Conservation (phyloP, 2,113 vertebrate genomes). For the Dolichotis patagonum region DNA sequence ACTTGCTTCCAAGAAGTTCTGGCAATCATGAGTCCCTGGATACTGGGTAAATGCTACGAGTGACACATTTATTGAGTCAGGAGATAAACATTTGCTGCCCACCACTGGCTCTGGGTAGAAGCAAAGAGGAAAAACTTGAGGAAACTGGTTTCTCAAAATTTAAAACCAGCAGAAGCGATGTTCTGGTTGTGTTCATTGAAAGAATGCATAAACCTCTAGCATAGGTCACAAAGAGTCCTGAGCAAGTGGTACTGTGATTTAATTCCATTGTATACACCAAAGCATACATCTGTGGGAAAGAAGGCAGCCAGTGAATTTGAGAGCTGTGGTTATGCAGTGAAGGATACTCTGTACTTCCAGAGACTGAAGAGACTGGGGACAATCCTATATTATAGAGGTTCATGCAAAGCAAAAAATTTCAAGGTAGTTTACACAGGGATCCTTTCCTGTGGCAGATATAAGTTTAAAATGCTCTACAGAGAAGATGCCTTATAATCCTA, state of each 20-base stretch:
- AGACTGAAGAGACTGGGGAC: not conserved
- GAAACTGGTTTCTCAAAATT: not conserved
- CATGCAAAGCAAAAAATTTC: not conserved
- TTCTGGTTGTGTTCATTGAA: not conserved
- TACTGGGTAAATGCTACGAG: not conserved
- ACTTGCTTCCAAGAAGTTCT: slow-evolving; percentile 10
- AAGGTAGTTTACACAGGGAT: not conserved
- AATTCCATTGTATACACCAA: too few relatives aligned
- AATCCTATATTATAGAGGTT: rapidly evolving
- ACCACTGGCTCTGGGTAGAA: not conserved
- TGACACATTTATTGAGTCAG: not conserved
- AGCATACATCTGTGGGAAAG: not conserved
- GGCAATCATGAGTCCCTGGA: not conserved
- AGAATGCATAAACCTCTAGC: not conserved
- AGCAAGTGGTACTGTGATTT: not conserved
- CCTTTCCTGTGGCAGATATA: not conserved
- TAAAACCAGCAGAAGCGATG: not conserved
- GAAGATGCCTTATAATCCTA: not conserved
- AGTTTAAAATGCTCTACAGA: not conserved
- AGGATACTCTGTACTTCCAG: not conserved
- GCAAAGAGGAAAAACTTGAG: not conserved
- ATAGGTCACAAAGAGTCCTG: not conserved
- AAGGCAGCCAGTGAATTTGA: not conserved
- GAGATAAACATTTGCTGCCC: not conserved
- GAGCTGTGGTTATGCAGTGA: not conserved